Percentiles rank a stretch among this genome's conserved stretches.
Conservation (phyloP, 2,888 invertebrate species). For the Tineola bisselliella region DNA sequence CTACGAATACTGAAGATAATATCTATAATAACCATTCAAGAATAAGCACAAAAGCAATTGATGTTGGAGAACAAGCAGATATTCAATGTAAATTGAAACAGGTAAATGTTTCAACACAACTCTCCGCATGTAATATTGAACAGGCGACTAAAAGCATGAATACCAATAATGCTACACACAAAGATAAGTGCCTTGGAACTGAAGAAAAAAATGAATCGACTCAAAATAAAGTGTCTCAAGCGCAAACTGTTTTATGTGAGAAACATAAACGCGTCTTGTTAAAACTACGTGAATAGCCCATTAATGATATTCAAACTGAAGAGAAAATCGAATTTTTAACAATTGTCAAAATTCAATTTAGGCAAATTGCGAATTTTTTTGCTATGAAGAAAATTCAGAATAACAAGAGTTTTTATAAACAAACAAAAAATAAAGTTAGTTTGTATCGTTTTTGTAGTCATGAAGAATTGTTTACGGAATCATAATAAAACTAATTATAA, state of each 20-base stretch:
- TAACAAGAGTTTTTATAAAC: constrained; percentile 25
- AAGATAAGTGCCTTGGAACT: background rate
- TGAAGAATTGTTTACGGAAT: constrained; percentile 15
- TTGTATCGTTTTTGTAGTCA: constrained; percentile 30
- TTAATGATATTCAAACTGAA: background rate
- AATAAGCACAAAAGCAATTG: background rate
- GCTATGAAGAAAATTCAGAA: constrained; percentile 37
- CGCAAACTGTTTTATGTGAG: background rate
- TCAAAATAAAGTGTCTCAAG: background rate
- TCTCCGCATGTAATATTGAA: constrained; percentile 1
- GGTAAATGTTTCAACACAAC: background rate
- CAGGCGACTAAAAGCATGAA: background rate
- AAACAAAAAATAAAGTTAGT: constrained; percentile 23
- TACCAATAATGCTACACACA: background rate
- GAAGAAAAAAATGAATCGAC: background rate
- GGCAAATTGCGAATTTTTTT: constrained; percentile 24
- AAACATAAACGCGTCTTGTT: background rate
- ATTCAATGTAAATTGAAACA: background rate
- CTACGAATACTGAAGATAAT: background rate
- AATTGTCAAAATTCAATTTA: constrained; percentile 24
- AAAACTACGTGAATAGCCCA: background rate
- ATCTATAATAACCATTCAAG: background rate
- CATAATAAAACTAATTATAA: background rate
- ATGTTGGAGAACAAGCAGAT: background rate
- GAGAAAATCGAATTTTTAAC: constrained; percentile 17